Evolutionary conservation across 2,113 vertebrate species (phyloP).

Genomic region (Bos javanicus): DNA sequence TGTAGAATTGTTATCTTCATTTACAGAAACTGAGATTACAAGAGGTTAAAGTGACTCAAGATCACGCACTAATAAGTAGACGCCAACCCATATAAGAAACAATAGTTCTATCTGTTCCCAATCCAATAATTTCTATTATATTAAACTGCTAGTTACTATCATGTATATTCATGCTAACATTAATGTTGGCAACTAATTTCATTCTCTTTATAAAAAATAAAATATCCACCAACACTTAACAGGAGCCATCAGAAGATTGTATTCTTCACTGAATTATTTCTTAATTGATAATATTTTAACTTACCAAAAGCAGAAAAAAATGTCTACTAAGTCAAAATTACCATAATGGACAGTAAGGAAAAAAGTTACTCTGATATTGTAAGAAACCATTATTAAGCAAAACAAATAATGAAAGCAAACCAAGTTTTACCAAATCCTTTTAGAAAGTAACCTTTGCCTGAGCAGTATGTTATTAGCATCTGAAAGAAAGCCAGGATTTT

Average conservation of each 20-base stretch:
- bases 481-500: constrained; percentile 77
- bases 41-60: neutral
- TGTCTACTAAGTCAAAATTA: constrained; percentile 19
- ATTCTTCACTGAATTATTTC: constrained; percentile 10
- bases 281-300: constrained; percentile 18
- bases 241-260: neutral
- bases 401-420: constrained; percentile 59
- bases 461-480: constrained; percentile 74
- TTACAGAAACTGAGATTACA: neutral
- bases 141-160: neutral
- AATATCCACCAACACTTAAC: neutral
- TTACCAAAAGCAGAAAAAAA: constrained; percentile 18
- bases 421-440: constrained; percentile 46
- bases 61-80: neutral
- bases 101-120: neutral
- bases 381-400: constrained; percentile 57
- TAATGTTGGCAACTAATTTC: neutral
- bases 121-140: neutral
- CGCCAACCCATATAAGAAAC: neutral
- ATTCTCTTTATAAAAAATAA: neutral
- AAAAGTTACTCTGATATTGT: neutral
- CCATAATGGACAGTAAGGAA: neutral
- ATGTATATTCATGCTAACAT: neutral
- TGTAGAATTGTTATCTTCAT: neutral
- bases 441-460: constrained; percentile 61